Evolutionary conservation across 2,113 vertebrate species (phyloP).

Genomic region (Melierax canorus): DNA sequence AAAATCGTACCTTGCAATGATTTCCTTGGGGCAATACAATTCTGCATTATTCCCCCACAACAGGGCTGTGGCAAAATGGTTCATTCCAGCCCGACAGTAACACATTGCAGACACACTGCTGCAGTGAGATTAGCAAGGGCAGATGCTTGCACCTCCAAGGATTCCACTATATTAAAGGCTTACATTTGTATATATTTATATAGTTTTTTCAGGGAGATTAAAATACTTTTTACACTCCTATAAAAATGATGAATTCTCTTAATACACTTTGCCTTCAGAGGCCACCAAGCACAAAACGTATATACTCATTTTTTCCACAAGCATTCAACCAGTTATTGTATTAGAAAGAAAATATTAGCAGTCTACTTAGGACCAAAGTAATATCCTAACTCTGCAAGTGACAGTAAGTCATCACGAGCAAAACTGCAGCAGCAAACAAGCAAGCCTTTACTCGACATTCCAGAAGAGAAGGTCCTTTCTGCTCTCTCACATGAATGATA

Average conservation of each 20-base stretch:
- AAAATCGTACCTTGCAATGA: background rate
- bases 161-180: background rate
- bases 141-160: background rate
- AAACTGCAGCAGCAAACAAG: conserved; percentile 27
- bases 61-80: background rate
- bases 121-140: background rate
- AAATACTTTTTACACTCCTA: background rate
- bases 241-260: conserved; percentile 33
- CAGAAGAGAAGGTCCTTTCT: conserved; percentile 37
- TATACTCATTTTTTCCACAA: background rate
- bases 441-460: background rate
- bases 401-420: background rate
- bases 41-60: background rate
- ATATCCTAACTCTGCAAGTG: background rate
- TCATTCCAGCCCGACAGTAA: background rate
- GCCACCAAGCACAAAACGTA: background rate
- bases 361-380: background rate
- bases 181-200: background rate
- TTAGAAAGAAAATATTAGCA: background rate
- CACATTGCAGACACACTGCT: background rate
- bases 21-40: background rate
- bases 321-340: background rate
- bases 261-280: background rate
- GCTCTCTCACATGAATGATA: background rate
- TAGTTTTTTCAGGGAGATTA: background rate